A percentile compares a stretch with the other conserved stretches of the same genome.
These are phyloP conservation scores for Heliangelus exortis DNA, from an alignment of 2,797 vertebrate genomes.

Conservation along the genomic window DNA sequence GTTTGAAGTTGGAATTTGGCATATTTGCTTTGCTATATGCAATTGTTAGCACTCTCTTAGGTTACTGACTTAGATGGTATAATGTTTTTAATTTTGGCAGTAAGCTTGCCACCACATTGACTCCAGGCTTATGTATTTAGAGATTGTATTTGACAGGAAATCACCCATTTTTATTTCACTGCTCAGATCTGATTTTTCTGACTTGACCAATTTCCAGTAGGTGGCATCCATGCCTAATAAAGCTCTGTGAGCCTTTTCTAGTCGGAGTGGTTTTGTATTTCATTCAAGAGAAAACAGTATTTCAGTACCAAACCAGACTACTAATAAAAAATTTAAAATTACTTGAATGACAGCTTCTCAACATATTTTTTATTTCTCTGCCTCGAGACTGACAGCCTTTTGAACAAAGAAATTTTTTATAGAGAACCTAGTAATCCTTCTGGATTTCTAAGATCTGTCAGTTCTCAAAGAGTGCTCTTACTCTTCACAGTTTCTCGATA, in stretches of 20 bases:
- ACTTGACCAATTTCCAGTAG: background rate
- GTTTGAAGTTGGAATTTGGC: background rate
- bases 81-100: background rate
- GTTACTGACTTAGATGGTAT: background rate
- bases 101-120: background rate
- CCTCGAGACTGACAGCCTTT: rapidly evolving
- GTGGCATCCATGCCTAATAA: slow-evolving; percentile 3
- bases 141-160: background rate
- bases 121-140: background rate
- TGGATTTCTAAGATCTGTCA: background rate
- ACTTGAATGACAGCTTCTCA: background rate
- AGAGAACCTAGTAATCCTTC: background rate
- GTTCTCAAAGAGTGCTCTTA: background rate
- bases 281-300: background rate
- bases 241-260: background rate
- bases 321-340: background rate
- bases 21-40: background rate
- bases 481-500: background rate
- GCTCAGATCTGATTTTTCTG: background rate
- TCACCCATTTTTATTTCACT: background rate
- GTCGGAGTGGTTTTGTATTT: background rate
- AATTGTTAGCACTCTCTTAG: background rate
- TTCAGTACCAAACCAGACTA: background rate
- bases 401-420: background rate
- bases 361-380: background rate